These are phyloP conservation scores for Ophion slaviceki DNA, from an alignment of 2,888 invertebrate genomes.

Conservation along the genomic window DNA sequence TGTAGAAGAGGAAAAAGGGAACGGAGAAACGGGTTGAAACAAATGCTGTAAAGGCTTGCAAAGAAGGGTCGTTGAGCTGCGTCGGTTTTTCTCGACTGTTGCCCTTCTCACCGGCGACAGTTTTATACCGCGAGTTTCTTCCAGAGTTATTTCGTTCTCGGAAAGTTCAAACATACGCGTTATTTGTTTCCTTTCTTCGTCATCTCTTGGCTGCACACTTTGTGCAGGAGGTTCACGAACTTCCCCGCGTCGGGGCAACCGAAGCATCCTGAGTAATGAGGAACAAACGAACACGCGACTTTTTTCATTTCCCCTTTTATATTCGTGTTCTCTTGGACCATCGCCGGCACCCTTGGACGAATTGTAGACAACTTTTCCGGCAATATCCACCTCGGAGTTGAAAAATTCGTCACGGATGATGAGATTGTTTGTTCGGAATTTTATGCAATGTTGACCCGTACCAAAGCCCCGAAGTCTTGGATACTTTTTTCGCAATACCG, in stretches of 20 bases:
- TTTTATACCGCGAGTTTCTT: conserved; percentile 68
- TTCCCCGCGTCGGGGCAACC: neutral
- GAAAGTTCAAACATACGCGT: conserved; percentile 40
- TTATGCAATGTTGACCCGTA: neutral
- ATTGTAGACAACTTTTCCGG: too few species aligned
- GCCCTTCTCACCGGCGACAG: conserved; percentile 65
- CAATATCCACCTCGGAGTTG: too few species aligned
- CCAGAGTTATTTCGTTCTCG: conserved; percentile 51
- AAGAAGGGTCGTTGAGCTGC: conserved; percentile 71
- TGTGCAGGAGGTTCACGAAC: conserved; percentile 33
- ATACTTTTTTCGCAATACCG: neutral
- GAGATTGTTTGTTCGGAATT: neutral
- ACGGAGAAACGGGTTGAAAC: conserved; percentile 69
- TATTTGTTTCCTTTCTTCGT: conserved; percentile 25
- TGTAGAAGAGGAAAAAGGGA: conserved; percentile 29
- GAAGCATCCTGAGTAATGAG: conserved; percentile 6
- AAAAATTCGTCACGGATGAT: neutral
- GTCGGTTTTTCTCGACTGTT: conserved; percentile 17
- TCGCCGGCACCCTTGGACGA: neutral
- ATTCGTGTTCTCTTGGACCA: neutral
- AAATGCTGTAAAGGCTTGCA: conserved; percentile 75
- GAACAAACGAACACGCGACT: conserved; percentile 31
- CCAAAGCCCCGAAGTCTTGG: neutral
- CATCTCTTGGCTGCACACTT: neutral
- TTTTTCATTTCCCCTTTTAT: conserved; percentile 7